These are phyloP conservation scores for Miltochrista miniata DNA, from an alignment of 2,888 invertebrate genomes.

Conservation along the genomic window DNA sequence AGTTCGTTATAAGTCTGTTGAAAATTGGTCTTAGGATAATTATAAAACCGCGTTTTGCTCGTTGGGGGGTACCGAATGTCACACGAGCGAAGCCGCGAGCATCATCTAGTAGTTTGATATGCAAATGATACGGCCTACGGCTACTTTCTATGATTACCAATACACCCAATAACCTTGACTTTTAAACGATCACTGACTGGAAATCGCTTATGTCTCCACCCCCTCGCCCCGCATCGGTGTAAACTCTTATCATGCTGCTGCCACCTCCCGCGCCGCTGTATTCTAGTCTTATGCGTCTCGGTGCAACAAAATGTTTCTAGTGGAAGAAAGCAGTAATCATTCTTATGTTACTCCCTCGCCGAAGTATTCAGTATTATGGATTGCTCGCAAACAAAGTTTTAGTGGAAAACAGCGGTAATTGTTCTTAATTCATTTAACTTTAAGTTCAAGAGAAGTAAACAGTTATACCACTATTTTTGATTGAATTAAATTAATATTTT, in stretches of 20 bases:
- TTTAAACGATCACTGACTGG: not conserved
- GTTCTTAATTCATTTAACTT: too few species aligned
- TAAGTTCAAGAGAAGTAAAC: too few species aligned
- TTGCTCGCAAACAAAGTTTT: not conserved
- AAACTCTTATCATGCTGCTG: conserved; percentile 1
- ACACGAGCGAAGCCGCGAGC: too few species aligned
- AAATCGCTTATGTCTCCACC: not conserved
- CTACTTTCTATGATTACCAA: too few species aligned
- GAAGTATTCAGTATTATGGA: conserved; percentile 1
- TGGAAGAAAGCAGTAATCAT: conserved; percentile 8
- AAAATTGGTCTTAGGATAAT: too few species aligned
- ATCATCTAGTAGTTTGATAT: too few species aligned
- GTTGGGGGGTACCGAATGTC: too few species aligned
- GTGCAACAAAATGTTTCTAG: conserved; percentile 2
- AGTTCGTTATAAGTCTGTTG: too few species aligned
- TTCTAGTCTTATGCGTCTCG: conserved; percentile 2
- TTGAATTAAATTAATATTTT: too few species aligned
- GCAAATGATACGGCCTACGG: too few species aligned
- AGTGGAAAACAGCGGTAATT: conserved; percentile 2
- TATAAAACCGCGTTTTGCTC: too few species aligned
- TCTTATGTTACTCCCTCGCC: conserved; percentile 1
- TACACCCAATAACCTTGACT: not conserved
- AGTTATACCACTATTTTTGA: too few species aligned
- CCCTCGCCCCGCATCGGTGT: conserved; percentile 2
- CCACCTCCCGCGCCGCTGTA: conserved; percentile 8